Conservation (phyloP, 2,113 vertebrate species). For the Ammodytes marinus region DNA sequence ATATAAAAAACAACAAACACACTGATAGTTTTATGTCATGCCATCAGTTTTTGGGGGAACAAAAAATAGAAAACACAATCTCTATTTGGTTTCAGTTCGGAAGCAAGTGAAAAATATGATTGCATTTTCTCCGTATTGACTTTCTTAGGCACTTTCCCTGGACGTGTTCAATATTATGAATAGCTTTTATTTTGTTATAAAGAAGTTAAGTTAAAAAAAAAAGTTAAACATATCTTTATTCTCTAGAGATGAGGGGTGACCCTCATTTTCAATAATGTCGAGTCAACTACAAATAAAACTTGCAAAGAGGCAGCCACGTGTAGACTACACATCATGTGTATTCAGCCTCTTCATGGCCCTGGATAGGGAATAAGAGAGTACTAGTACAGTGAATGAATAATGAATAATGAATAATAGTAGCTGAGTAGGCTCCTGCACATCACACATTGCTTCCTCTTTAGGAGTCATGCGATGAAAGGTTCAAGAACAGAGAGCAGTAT, state of each 20-base stretch:
- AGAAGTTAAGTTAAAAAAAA: too few relatives aligned
- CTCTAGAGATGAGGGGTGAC: too few relatives aligned
- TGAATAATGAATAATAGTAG: slow-evolving; percentile 58
- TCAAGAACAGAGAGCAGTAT: slow-evolving; percentile 50
- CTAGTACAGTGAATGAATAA: slow-evolving; percentile 44
- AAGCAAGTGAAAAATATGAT: not conserved
- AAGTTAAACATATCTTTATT: too few relatives aligned
- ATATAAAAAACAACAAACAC: slow-evolving; percentile 2
- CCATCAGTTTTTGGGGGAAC: not conserved
- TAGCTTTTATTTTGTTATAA: too few relatives aligned
- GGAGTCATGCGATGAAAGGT: slow-evolving; percentile 48
- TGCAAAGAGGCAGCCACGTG: not conserved
- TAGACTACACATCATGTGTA: not conserved
- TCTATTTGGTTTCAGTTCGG: not conserved
- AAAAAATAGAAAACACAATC: too few relatives aligned
- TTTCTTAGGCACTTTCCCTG: too few relatives aligned
- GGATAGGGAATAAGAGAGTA: slow-evolving; percentile 17
- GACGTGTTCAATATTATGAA: too few relatives aligned
- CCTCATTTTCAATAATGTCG: too few relatives aligned
- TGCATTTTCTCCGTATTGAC: too few relatives aligned
- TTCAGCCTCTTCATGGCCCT: slow-evolving; percentile 41
- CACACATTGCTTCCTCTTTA: slow-evolving; percentile 30
- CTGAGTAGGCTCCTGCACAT: slow-evolving; percentile 37
- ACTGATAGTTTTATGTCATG: not conserved
- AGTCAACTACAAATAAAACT: not conserved